Base-by-base conservation (phyloP, 2,797 vertebrate genomes). In the Megaceryle alcyon region DNA sequence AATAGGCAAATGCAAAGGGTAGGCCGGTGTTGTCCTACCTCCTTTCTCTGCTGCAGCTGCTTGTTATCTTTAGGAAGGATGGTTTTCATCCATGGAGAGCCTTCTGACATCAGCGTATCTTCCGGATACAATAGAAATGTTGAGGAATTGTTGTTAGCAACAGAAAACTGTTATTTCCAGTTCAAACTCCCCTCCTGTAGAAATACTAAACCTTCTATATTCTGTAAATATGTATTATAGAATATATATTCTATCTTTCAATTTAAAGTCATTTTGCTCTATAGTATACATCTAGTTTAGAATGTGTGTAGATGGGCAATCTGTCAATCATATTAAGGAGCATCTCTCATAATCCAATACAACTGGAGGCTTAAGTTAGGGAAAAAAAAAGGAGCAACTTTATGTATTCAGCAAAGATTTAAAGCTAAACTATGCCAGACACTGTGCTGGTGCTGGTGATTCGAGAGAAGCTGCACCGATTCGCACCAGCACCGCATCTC, bases 301-400 rank as follows among this genome's bases (percentile, higher is more conserved):
- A 65, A 86, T 92, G 90, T 90, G 69, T 97, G 91, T 94, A 93
- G 90, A 92, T 94, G 92, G 89, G 54, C 71, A 76, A 68, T 82
- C 90, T 89, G 83, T 92, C 82, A 90, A 33, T 95, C 89, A 63
- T 81, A 73, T 70, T 41, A 81, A 86, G 51, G 88, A 97, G 60
- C 82, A 44, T 68, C 72, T 61, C 53, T 89, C 76, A 72, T 92
- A 94, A 96, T 88, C 87, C 51, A 16, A 19, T 73, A 59, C 93
- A 95, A 86, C 71, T 51, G 84, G 76, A 88, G 88, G 80, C 68
- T 86, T 13, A 70, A 90, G 66, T 41, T 41, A 41, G 39, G 14
- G 14, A 41, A 14, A 41, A 41, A 41, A 37, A 12, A 41, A 41
- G 39, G 39, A 41, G 39, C 21, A 46, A 48, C 46, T 48, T 75